Conservation (phyloP, 2,797 vertebrate genomes). For the Potorous gilbertii region DNA sequence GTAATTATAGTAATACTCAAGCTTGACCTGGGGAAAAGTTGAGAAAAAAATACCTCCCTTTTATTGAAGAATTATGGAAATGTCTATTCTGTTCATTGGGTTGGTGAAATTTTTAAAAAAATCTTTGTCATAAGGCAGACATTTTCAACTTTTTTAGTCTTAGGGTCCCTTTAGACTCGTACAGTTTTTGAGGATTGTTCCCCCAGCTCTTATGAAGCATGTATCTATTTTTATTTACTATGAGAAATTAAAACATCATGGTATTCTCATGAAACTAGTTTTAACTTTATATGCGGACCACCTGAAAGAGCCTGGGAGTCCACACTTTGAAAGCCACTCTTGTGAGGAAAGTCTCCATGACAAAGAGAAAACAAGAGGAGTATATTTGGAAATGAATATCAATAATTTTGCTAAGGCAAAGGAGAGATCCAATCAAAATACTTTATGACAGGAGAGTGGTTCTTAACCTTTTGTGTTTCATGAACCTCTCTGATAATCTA, state of each 20-base stretch:
- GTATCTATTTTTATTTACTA: neutral
- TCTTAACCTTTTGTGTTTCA: neutral
- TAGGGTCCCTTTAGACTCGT: neutral
- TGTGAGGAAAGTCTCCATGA: neutral
- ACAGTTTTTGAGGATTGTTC: neutral
- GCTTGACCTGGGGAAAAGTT: neutral
- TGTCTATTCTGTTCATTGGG: neutral
- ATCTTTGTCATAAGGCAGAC: neutral
- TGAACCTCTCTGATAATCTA: neutral
- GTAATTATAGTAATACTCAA: neutral
- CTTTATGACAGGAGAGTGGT: neutral
- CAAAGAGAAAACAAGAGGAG: neutral
- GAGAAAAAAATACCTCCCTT: neutral
- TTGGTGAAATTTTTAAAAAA: neutral
- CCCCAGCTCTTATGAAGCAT: neutral
- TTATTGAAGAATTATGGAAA: neutral
- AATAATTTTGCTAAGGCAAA: neutral
- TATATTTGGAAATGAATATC: neutral
- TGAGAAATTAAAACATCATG: neutral
- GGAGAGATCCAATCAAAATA: neutral
- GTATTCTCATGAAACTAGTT: neutral
- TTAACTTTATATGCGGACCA: neutral
- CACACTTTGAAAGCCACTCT: neutral
- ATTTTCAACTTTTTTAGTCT: neutral
- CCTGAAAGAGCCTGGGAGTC: neutral